A percentile compares a stretch with the other conserved stretches of the same genome.
phyloP scores from a whole-genome alignment of 2,797 vertebrate genomes.

The Pteropus rufus region DNA sequence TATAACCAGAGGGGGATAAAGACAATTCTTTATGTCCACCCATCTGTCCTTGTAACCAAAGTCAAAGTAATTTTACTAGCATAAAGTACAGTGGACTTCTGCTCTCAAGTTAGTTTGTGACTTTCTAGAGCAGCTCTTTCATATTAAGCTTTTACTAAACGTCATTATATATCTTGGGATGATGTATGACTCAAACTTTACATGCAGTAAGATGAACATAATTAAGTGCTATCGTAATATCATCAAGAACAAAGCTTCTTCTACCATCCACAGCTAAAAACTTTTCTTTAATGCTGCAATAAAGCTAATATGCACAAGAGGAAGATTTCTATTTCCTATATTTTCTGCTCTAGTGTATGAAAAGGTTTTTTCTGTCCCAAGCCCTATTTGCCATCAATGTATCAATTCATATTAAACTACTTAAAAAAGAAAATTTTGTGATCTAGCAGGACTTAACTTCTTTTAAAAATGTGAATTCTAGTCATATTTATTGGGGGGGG shows the following conservation, averaged over 20 bases:
- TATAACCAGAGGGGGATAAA: not conserved
- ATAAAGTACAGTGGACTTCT: not conserved
- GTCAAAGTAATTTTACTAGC: not conserved
- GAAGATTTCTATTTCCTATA: not conserved
- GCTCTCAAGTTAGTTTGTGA: not conserved
- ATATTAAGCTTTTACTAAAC: not conserved
- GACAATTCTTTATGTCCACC: not conserved
- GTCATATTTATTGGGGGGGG: conserved; percentile 67
- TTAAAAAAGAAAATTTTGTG: conserved; percentile 74
- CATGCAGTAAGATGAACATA: not conserved
- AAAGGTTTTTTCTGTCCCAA: not conserved
- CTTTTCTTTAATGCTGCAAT: not conserved
- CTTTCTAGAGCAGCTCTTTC: not conserved
- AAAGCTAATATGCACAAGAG: not conserved
- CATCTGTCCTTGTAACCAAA: not conserved
- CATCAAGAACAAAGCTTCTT: not conserved
- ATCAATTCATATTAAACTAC: conserved; percentile 66
- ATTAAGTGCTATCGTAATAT: not conserved
- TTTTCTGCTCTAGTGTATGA: conserved; percentile 15
- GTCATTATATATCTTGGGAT: not conserved
- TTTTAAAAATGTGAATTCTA: conserved; percentile 66
- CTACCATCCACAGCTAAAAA: not conserved
- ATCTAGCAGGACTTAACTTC: conserved; percentile 57
- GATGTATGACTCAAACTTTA: not conserved
- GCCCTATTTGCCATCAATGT: conserved; percentile 42